Base-by-base conservation (phyloP, 2,888 invertebrate species). In the Herminia tarsipennalis region DNA sequence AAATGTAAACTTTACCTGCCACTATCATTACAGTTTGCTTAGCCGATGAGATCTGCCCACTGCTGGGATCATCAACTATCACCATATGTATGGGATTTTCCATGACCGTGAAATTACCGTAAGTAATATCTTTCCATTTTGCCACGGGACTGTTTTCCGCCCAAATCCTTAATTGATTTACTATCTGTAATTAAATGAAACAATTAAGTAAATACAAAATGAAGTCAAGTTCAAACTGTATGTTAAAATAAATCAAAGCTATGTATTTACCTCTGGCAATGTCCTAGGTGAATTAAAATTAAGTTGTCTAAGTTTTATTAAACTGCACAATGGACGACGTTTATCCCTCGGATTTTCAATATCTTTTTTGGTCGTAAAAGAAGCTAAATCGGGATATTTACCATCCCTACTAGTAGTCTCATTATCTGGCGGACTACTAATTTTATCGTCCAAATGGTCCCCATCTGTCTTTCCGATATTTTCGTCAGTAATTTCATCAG, bases 11-110 rank as follows among this genome's bases (percentile, higher is more conserved):
- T 22, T 47, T 69, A 90, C 90, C 90, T 66, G 89, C 88, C 41
- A 90, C 78, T 16, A 90, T 75, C 81, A 90, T 80, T 5, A 90
- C 86, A 25, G 87, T 90, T 52, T 83, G 78, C 57, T 91, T 91
- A 18, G 89, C 87, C 28, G 85, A 75, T 34, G 81, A 48, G 16
- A 83, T 81, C 73, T 91, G 90, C 1, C 91, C 89, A 44, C 83
- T 87, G 24, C 86, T 89, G 0, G 85, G 89, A 43, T 91, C 90
- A 46, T 91, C 90, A 2, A 91, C 78, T 34, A 83, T 79, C 78
- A 90, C 82, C 86, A 91, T 81, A 45, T 88, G 78, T 50, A 91
- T 88, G 12, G 89, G 87, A 64, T 90, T 88, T 59, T 90, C 88
- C 89, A 91, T 88, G 1, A 76, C 67, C 3, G 91, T 91, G 6